A percentile compares a stretch with the other conserved stretches of the same genome.
Conservation (phyloP, 2,888 invertebrate genomes). For the Zaprionus obscuricornis region DNA sequence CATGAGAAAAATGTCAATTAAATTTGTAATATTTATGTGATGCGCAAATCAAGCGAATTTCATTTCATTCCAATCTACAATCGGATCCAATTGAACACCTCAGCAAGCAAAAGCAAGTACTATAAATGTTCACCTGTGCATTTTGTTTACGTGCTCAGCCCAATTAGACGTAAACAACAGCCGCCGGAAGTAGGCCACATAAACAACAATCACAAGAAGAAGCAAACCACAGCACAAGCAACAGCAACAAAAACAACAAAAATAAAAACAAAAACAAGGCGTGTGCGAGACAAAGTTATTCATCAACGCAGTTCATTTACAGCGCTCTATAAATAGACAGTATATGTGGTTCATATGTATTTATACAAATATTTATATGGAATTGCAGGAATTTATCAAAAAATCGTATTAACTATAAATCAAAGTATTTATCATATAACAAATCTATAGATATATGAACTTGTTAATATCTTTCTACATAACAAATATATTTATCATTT, state of each 20-base stretch:
- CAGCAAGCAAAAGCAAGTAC: slow-evolving; percentile 3
- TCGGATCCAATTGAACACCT: slow-evolving; percentile 23
- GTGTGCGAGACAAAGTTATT: slow-evolving; percentile 22
- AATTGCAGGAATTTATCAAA: no score
- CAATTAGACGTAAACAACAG: slow-evolving; percentile 69
- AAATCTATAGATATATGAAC: no score
- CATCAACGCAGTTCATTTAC: slow-evolving; percentile 1
- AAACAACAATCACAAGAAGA: slow-evolving; percentile 38
- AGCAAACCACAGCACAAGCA: slow-evolving; percentile 6
- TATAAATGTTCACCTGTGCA: slow-evolving; percentile 67
- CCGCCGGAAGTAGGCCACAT: slow-evolving; percentile 70
- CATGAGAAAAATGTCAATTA: slow-evolving; percentile 62
- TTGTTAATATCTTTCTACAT: no score
- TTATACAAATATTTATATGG: no score
- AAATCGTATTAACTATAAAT: no score
- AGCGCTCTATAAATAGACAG: no score
- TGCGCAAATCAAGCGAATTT: slow-evolving; percentile 52
- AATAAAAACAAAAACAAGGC: neutral
- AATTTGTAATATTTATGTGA: slow-evolving; percentile 54
- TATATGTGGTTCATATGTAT: no score
- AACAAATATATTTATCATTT: no score
- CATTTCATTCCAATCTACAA: slow-evolving; percentile 35
- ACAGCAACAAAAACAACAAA: slow-evolving; percentile 6
- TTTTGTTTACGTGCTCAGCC: slow-evolving; percentile 65
- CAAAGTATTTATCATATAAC: no score